Base-by-base conservation (phyloP, 1,140 invertebrate genomes). In the Heliothis subflexa region DNA sequence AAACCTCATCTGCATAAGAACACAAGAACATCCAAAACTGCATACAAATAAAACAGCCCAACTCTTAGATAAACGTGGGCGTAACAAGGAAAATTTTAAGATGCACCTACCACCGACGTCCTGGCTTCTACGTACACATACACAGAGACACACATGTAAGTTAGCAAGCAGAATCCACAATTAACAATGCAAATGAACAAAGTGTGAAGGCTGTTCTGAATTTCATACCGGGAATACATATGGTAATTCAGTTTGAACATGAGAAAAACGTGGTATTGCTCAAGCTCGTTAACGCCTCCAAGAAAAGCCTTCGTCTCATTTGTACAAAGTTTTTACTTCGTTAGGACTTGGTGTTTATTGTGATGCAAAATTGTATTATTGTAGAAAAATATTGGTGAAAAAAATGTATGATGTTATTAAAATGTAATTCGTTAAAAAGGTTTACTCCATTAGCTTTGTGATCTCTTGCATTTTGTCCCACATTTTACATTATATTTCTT, bases 201-300 rank as follows among this genome's bases (percentile, higher is more conserved):
- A 83, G 78, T 79, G 81, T 62, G 84, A 85, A 87, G 84, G 83
- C 87, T 85, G 85, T 84, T 90, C 88, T 87, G 89, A 88, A 91
- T 92, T 91, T 92, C 90, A 91, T 91, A 91, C 86, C 52, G 64
- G 72, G 86, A 85, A 89, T 87, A 89, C 88, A 89, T 92, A 92
- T 92, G 89, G 83, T 87, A 90, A 92, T 90, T 86, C 80, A 83
- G 86, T 90, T 89, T 88, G 78, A 76, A 81, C 83, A 74, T 79
- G 85, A 86, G 85, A 90, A 90, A 90, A 91, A 90, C 89, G 66
- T 80, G 79, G 82, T 78, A 80, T 75, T 78, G 83, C 84, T 80
- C 83, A 80, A 72, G 77, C 84, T 87, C 80, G 82, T 87, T 85
- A 87, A 86, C 83, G 81, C 83, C 73, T 52, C 40, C 0, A 40